phyloP scores from a whole-genome alignment of 2,888 invertebrate genomes.

The Meiosimyza decipiens region DNA sequence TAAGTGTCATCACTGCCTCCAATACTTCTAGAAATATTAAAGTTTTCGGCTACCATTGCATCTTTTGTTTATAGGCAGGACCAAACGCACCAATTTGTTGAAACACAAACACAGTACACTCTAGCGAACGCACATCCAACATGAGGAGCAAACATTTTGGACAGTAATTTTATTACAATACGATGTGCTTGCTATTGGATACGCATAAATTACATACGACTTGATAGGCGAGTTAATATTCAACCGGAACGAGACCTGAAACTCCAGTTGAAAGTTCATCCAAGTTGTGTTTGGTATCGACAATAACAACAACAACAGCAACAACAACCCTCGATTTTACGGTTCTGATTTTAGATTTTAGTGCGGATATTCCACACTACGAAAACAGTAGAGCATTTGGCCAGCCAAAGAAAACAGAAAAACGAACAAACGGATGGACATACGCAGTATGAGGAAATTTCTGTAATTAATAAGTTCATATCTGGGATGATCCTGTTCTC shows the following conservation, averaged over 20 bases:
- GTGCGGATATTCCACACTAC: background rate
- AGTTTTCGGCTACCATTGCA: too few species aligned
- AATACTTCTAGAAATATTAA: too few species aligned
- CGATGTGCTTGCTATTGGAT: conserved; percentile 60
- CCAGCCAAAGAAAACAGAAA: background rate
- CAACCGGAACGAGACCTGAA: conserved; percentile 36
- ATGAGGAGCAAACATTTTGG: background rate
- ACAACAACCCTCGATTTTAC: conserved; percentile 38
- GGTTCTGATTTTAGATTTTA: conserved; percentile 39
- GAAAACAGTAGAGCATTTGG: background rate
- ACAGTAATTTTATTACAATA: conserved; percentile 37
- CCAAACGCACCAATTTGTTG: too few species aligned
- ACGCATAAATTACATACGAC: conserved; percentile 63
- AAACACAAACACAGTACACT: too few species aligned
- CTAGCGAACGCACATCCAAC: too few species aligned
- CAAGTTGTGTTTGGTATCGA: conserved; percentile 36
- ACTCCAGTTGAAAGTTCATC: conserved; percentile 38
- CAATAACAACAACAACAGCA: conserved; percentile 29
- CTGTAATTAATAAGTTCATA: conserved; percentile 34
- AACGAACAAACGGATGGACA: background rate
- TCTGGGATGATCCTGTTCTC: conserved; percentile 4
- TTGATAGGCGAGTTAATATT: conserved; percentile 60
- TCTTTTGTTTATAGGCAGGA: too few species aligned
- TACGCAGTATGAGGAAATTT: conserved; percentile 13
- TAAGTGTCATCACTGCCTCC: too few species aligned